Evolutionary conservation across 1,140 invertebrate genomes (phyloP).

Genomic region (Zaprionus taronus): DNA sequence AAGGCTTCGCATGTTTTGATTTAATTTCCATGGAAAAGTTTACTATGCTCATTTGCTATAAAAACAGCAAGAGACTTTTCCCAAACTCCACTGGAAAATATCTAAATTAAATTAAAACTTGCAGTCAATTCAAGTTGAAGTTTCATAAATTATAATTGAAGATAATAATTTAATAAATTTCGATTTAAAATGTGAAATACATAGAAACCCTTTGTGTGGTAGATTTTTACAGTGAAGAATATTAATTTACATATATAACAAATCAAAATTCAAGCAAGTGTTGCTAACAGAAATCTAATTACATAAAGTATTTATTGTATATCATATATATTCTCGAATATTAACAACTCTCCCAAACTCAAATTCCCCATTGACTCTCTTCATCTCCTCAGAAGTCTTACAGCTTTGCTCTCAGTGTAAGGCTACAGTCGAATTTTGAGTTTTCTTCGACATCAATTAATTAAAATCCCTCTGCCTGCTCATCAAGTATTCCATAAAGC

Average conservation of each 20-base stretch:
- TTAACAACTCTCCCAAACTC: no score
- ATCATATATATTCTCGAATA: no score
- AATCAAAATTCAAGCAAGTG: no score
- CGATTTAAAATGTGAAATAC: no score
- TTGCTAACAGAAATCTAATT: no score
- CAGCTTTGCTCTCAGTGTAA: neutral
- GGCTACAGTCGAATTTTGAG: neutral
- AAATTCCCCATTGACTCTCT: no score
- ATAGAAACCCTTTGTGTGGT: no score
- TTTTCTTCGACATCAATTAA: constrained; percentile 5
- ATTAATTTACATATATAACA: no score
- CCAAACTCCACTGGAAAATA: neutral
- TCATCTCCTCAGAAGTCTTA: no score
- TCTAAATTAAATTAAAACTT: neutral
- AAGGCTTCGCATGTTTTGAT: constrained; percentile 18
- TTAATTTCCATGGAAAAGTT: constrained; percentile 24
- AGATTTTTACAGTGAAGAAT: no score
- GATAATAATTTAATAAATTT: no score
- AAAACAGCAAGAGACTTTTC: neutral
- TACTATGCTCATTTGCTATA: neutral
- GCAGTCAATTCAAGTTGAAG: neutral
- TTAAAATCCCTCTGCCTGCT: neutral
- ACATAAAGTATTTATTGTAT: no score
- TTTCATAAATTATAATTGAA: neutral
- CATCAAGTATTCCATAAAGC: constrained; percentile 22